Percentiles rank a stretch among this genome's conserved stretches.
phyloP scores from a whole-genome alignment of 2,113 vertebrate species.

The Rhinopithecus roxellana region DNA sequence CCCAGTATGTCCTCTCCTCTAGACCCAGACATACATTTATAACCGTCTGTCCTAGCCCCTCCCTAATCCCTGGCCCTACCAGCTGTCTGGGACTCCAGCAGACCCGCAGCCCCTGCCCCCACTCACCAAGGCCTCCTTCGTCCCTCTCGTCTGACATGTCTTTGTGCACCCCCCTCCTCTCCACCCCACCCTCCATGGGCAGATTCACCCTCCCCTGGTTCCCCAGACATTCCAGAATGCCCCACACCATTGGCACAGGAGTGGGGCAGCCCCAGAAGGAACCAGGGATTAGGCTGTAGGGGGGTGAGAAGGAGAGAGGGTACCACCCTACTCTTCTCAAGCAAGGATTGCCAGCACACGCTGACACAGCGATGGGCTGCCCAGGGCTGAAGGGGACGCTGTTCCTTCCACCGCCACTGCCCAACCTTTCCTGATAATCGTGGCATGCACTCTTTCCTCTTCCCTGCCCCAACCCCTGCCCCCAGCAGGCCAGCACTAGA shows the following conservation, averaged over 20 bases:
- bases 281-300: slow-evolving; percentile 7
- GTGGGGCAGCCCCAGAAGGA: slow-evolving; percentile 32
- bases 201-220: slow-evolving; percentile 14
- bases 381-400: not conserved
- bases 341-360: not conserved
- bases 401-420: not conserved
- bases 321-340: not conserved
- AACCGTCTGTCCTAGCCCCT: not conserved
- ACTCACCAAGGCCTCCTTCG: not conserved
- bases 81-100: slow-evolving; percentile 61
- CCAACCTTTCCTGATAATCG: not conserved
- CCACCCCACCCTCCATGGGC: not conserved
- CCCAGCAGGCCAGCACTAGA: not conserved
- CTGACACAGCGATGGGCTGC: not conserved
- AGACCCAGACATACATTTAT: not conserved
- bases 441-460: slow-evolving; percentile 57
- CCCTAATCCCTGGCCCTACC: not conserved
- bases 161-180: not conserved
- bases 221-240: slow-evolving; percentile 74
- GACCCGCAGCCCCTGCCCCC: slow-evolving; percentile 2
- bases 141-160: not conserved
- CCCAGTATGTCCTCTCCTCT: not conserved
- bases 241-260: slow-evolving; percentile 55
- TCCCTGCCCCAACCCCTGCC: not conserved
- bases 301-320: slow-evolving; percentile 8